These are phyloP conservation scores for Heterotis niloticus DNA, from an alignment of 2,113 vertebrate species.

Conservation along the genomic window DNA sequence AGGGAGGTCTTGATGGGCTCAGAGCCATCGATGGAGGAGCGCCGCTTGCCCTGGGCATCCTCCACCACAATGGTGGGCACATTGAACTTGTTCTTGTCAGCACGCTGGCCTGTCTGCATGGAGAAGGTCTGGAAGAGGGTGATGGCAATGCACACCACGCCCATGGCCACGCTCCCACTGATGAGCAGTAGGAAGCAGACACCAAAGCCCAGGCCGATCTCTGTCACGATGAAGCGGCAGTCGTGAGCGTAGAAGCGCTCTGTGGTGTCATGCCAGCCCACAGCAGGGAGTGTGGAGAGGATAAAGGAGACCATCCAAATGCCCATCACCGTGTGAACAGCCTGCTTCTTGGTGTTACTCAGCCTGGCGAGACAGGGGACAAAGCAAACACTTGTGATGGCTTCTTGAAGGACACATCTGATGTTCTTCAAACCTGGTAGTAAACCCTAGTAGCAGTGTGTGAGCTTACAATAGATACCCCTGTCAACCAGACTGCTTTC, in stretches of 20 bases:
- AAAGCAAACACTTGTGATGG: neutral
- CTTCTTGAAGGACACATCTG: neutral
- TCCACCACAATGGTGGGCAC: slow-evolving; percentile 90
- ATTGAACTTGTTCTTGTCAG: slow-evolving; percentile 73
- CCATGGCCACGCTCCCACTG: slow-evolving; percentile 80
- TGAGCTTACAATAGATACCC: neutral
- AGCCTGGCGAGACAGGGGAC: slow-evolving; percentile 59
- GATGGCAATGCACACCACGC: slow-evolving; percentile 80
- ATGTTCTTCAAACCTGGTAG: neutral
- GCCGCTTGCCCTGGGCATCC: slow-evolving; percentile 84
- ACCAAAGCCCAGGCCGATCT: slow-evolving; percentile 88
- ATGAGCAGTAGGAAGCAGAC: slow-evolving; percentile 89
- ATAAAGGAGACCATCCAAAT: slow-evolving; percentile 96
- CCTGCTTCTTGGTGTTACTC: slow-evolving; percentile 91
- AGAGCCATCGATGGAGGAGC: slow-evolving; percentile 86
- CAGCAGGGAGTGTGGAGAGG: slow-evolving; percentile 82
- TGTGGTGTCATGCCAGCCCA: slow-evolving; percentile 87
- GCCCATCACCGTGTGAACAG: slow-evolving; percentile 87
- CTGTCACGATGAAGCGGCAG: slow-evolving; percentile 87
- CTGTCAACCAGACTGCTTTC: neutral
- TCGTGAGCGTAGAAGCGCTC: slow-evolving; percentile 83
- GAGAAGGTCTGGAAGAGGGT: slow-evolving; percentile 86
- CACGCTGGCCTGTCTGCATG: slow-evolving; percentile 64
- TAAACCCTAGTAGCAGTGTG: neutral
- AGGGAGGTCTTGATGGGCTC: slow-evolving; percentile 82